phyloP scores from a whole-genome alignment of 1,140 invertebrate genomes.

The Drosophila insularis region DNA sequence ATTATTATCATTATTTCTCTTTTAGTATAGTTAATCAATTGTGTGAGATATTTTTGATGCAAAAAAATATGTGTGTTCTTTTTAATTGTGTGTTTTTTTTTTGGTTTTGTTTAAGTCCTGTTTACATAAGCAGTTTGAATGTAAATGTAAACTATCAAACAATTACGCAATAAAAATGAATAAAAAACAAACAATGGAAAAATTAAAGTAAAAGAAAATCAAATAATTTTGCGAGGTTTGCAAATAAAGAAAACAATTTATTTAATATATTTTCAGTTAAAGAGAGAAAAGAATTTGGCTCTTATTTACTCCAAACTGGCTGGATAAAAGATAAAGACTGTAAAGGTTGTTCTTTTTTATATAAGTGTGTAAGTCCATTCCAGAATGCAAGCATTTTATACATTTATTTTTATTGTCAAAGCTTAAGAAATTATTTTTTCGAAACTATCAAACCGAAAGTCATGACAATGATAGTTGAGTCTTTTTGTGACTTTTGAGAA shows the following conservation, averaged over 20 bases:
- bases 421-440: no score
- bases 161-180: slow-evolving; percentile 45
- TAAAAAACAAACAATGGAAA: slow-evolving; percentile 22
- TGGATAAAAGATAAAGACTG: no score
- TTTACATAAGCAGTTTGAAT: slow-evolving; percentile 43
- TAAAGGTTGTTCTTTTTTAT: no score
- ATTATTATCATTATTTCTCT: slow-evolving; percentile 57
- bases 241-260: neutral
- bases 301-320: no score
- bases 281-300: no score
- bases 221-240: slow-evolving; percentile 12
- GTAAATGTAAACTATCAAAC: slow-evolving; percentile 44
- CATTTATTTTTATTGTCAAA: no score
- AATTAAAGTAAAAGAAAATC: slow-evolving; percentile 3
- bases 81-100: neutral
- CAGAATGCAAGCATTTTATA: no score
- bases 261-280: no score
- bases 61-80: neutral
- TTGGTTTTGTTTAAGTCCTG: neutral
- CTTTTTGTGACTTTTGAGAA: no score
- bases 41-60: slow-evolving; percentile 57
- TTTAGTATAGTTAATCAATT: slow-evolving; percentile 61
- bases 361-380: no score
- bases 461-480: no score
- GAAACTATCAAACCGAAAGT: no score